phyloP scores from a whole-genome alignment of 1,140 invertebrate genomes.

The Drosophila varians region DNA sequence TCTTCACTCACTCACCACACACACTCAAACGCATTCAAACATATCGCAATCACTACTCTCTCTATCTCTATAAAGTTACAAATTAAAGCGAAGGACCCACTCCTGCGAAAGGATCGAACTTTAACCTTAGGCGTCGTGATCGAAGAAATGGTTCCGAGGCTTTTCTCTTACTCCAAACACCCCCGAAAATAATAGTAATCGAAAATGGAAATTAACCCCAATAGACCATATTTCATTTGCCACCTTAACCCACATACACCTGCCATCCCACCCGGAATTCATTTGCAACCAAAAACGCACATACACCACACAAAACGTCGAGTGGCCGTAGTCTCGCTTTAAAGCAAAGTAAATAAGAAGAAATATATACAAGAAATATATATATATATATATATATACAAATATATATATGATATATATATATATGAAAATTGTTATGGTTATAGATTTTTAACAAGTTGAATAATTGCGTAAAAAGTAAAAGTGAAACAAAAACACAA shows the following conservation, averaged over 20 bases:
- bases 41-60: constrained; percentile 65
- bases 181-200: neutral
- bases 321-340: constrained; percentile 71
- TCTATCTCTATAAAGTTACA: neutral
- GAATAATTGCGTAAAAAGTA: constrained; percentile 76
- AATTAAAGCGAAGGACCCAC: neutral
- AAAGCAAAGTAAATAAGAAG: constrained; percentile 66
- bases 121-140: constrained; percentile 20
- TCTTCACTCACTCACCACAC: constrained; percentile 21
- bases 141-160: constrained; percentile 15
- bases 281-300: constrained; percentile 16
- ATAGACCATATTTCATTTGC: neutral
- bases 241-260: constrained; percentile 6
- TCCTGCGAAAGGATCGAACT: neutral
- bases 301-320: constrained; percentile 51
- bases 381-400: constrained; percentile 51
- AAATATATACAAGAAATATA: constrained; percentile 64
- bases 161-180: neutral
- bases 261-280: constrained; percentile 17
- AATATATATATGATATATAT: constrained; percentile 66
- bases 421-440: constrained; percentile 79
- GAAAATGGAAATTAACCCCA: neutral
- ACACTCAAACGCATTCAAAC: constrained; percentile 31
- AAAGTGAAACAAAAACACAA: constrained; percentile 61
- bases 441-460: constrained; percentile 82